Percentiles rank a stretch among this genome's conserved stretches.
These are phyloP conservation scores for Notolepis coatsorum DNA, from an alignment of 2,797 vertebrate species.

Conservation along the genomic window DNA sequence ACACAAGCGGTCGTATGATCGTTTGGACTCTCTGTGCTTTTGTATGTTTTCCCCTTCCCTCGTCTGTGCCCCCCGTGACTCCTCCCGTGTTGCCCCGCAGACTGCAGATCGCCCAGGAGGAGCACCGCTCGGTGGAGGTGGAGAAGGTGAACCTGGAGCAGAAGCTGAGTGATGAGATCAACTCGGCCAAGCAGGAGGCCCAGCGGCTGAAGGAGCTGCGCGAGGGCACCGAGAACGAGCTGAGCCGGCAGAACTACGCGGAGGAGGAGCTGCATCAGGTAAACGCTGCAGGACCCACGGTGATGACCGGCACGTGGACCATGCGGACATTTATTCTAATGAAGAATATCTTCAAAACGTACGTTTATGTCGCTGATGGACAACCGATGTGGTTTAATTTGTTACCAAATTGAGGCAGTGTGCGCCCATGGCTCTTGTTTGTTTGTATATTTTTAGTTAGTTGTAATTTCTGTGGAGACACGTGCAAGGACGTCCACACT, in stretches of 20 bases:
- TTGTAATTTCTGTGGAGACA: too few relatives aligned
- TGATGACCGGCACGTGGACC: too few relatives aligned
- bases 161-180: constrained; percentile 97
- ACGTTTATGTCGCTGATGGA: too few relatives aligned
- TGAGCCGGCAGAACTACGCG: constrained; percentile 95
- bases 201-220: constrained; percentile 92
- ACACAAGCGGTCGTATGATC: too few relatives aligned
- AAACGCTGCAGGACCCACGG: neutral
- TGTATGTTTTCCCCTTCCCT: neutral
- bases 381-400: too few relatives aligned
- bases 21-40: neutral
- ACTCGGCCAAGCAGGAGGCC: constrained; percentile 95
- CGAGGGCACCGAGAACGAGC: constrained; percentile 95
- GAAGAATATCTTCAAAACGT: too few relatives aligned
- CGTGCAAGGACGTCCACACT: too few relatives aligned
- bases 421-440: too few relatives aligned
- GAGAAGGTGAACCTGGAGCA: constrained; percentile 98
- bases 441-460: too few relatives aligned
- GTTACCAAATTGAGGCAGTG: too few relatives aligned
- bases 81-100: constrained; percentile 78
- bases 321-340: too few relatives aligned
- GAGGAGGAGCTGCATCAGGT: constrained; percentile 98
- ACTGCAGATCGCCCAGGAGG: constrained; percentile 97
- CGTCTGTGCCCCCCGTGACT: neutral
- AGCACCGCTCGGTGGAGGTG: constrained; percentile 95